Percentiles rank a stretch among this genome's conserved stretches.
Evolutionary conservation across 2,888 invertebrate genomes (phyloP).

Genomic region (Scaptomyza cyrtandrae): DNA sequence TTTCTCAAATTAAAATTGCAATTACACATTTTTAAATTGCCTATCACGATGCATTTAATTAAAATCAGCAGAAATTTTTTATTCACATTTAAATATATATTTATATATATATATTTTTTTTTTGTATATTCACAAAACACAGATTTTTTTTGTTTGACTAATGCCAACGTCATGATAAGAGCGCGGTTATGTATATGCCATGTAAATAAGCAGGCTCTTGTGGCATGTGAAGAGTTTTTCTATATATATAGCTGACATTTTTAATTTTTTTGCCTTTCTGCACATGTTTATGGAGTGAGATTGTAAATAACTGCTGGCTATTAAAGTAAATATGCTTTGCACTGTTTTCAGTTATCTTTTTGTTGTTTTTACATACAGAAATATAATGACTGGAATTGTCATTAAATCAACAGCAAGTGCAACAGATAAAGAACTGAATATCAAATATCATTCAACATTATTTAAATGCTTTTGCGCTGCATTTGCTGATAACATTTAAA

Average conservation of each 20-base stretch:
- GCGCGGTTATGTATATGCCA: constrained; percentile 54
- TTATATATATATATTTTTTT: not conserved
- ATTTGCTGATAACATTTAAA: constrained; percentile 58
- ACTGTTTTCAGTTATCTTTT: constrained; percentile 20
- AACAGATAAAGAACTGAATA: constrained; percentile 43
- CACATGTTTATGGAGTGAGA: constrained; percentile 35
- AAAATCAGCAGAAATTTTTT: constrained; percentile 14
- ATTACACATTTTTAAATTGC: not conserved
- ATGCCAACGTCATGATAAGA: constrained; percentile 38
- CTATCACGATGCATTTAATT: constrained; percentile 11
- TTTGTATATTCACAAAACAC: not conserved
- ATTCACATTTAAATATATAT: not conserved
- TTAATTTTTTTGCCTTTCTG: constrained; percentile 13
- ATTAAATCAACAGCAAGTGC: constrained; percentile 47
- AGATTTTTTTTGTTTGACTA: constrained; percentile 33
- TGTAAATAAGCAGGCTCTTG: constrained; percentile 58
- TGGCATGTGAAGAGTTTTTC: constrained; percentile 45
- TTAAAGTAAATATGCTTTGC: constrained; percentile 57
- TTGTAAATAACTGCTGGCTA: constrained; percentile 61
- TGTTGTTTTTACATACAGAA: constrained; percentile 10
- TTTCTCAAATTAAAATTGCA: not conserved
- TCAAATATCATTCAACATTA: constrained; percentile 32
- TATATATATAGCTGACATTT: constrained; percentile 21
- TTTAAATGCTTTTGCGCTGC: constrained; percentile 17
- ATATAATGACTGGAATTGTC: constrained; percentile 65